Base-by-base conservation (phyloP, 1,140 invertebrate species). In the Calycopis cecrops region DNA sequence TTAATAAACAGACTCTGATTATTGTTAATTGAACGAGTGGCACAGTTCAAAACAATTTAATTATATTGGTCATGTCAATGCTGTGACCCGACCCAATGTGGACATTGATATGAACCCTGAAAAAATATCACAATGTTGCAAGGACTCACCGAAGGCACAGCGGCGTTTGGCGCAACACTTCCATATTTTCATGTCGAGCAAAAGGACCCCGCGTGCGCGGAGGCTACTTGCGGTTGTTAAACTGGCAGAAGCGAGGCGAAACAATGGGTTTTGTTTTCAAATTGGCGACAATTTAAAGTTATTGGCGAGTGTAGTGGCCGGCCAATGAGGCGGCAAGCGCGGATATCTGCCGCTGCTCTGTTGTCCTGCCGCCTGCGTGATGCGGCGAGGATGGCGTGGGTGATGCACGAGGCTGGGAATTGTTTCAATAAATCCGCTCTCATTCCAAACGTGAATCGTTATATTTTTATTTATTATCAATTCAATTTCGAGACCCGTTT, bases 201-300 rank as follows among this genome's bases (percentile, higher is more conserved):
- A 44, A 44, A 44, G 70, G 67, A 63, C 55, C 59, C 62, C 69
- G 69, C 76, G 75, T 64, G 71, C 70, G 70, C 63, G 56, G 70
- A 76, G 69, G 63, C 74, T 75, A 78, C 67, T 72, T 44, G 71
- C 66, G 70, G 76, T 80, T 70, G 73, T 76, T 70, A 69, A 73
- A 86, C 81, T 85, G 83, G 48, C 73, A 76, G 77, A 71, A 67
- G 67, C 72, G 48, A 59, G 69, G 66, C 73, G 78, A 83, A 85
- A 85, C 81, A 85, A 85, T 85, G 81, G 78, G 62, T 86, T 86
- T 84, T 86, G 83, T 86, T 86, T 85, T 81, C 78, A 83, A 83
- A 79, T 70, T 68, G 67, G 65, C 72, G 69, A 68, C 77, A 78
- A 69, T 71, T 77, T 79, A 78, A 79, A 73, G 79, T 74, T 78